Conservation (phyloP, 1,140 invertebrate species). For the Chlorops oryzae region DNA sequence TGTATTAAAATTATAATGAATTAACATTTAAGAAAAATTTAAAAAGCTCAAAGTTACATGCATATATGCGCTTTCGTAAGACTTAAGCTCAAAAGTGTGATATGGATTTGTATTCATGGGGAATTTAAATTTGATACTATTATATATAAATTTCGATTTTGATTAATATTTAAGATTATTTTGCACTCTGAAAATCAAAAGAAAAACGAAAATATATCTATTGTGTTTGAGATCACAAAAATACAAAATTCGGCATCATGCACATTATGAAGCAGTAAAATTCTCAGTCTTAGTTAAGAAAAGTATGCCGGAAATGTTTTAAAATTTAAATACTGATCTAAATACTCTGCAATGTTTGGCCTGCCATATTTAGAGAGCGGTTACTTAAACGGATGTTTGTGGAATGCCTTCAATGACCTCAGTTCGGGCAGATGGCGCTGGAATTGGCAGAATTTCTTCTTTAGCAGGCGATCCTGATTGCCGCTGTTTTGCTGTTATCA, state of each 20-base stretch:
- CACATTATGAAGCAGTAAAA: too few relatives aligned
- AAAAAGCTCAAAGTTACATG: too few relatives aligned
- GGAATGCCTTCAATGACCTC: conserved; percentile 43
- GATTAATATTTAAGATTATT: not conserved
- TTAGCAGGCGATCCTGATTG: not conserved
- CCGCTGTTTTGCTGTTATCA: conserved; percentile 18
- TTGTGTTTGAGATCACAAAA: too few relatives aligned
- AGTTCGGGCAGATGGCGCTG: conserved; percentile 21
- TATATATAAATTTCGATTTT: not conserved
- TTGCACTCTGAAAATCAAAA: not conserved
- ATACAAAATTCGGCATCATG: too few relatives aligned
- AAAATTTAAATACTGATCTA: too few relatives aligned
- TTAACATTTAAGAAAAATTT: not conserved
- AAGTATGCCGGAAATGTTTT: too few relatives aligned
- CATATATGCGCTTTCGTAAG: too few relatives aligned
- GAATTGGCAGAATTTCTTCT: not conserved
- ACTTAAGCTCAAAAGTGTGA: too few relatives aligned
- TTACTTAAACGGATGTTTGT: conserved; percentile 46
- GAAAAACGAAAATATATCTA: too few relatives aligned
- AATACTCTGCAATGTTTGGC: too few relatives aligned
- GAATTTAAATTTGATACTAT: not conserved
- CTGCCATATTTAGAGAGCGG: conserved; percentile 39
- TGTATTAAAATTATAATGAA: too few relatives aligned
- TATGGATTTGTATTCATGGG: not conserved
- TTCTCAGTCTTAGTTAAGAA: too few relatives aligned